Base-by-base conservation (phyloP, 2,113 vertebrate genomes). In the Aldabrachelys gigantea region DNA sequence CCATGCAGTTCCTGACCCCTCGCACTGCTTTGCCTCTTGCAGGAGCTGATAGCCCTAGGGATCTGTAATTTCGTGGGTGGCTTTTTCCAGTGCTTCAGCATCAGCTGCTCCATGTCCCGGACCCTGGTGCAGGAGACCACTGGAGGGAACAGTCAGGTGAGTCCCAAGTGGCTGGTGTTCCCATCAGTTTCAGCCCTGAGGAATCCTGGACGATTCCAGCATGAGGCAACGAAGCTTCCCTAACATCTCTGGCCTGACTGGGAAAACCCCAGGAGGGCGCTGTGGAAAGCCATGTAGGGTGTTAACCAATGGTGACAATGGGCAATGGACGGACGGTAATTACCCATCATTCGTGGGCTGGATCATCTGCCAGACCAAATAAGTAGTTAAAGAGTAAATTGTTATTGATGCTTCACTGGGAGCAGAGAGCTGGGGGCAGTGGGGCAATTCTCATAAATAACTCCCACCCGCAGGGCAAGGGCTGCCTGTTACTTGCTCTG, bases 81-180 rank as follows among this genome's bases (percentile, higher is more conserved):
- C 38, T 84, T 99, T 86, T 99, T 99, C 98, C 99, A 98, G 89
- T 99, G 99, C 92, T 99, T 99, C 4, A 98, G 99, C 31, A 97
- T 99, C 97, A 99, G 99, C 96, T 99, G 99, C 92, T 99, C 99
- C 72, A 99, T 99, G 99, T 99, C 99, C 0, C 99, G 99, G 44
- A 98, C 97, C 29, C 98, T 99, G 97, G 99, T 99, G 35, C 99
- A 99, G 95, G 99, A 99, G 90, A 98, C 98, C 95, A 98, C 99
- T 0, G 99, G 99, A 7, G 99, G 99, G 35, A 99, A 99, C 95
- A 99, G 99, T 24, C 99, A 99, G 99, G 99, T 99, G 87, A 75
- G 97, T 62, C 81, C 35, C 6, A 38, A 0, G 0, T 54, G 78
- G 35, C 25, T 29, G 84, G 31, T 2, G 25, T 2, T 16, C 21